Evolutionary conservation across 2,113 vertebrate species (phyloP).

Genomic region (Neopipo cinnamomea): DNA sequence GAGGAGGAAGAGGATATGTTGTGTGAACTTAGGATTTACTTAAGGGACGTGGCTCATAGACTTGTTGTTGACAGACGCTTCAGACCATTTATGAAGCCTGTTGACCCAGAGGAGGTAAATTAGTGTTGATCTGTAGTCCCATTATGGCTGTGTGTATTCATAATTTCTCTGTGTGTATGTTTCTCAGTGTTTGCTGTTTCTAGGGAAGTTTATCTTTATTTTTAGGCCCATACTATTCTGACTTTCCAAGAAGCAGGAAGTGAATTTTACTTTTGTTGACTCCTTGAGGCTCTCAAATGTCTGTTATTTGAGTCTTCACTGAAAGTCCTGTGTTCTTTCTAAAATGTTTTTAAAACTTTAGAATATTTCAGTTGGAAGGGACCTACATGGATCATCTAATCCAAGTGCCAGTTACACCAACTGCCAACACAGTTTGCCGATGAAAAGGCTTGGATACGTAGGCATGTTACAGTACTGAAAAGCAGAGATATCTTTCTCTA

Average conservation of each 20-base stretch:
- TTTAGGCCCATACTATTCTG: neutral
- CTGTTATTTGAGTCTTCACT: neutral
- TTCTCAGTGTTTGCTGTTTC: neutral
- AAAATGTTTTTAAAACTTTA: neutral
- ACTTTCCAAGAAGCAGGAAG: neutral
- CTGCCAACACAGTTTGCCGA: neutral
- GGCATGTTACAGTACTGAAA: neutral
- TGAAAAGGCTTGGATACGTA: neutral
- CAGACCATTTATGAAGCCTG: conserved; percentile 88
- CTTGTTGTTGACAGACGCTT: conserved; percentile 90
- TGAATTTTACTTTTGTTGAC: neutral
- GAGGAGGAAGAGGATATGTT: conserved; percentile 89
- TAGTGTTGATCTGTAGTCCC: neutral
- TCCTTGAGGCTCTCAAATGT: neutral
- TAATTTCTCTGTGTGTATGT: neutral
- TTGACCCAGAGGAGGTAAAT: conserved; percentile 86
- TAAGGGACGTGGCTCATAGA: conserved; percentile 88
- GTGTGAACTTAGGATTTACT: conserved; percentile 89
- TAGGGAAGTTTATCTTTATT: neutral
- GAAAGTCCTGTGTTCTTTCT: neutral
- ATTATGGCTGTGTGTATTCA: neutral
- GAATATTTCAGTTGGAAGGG: neutral
- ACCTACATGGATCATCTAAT: neutral
- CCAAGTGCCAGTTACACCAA: neutral
- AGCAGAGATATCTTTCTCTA: neutral